A percentile compares a stretch with the other conserved stretches of the same genome.
phyloP scores from a whole-genome alignment of 2,888 invertebrate genomes.

The Drosophila eohydei region DNA sequence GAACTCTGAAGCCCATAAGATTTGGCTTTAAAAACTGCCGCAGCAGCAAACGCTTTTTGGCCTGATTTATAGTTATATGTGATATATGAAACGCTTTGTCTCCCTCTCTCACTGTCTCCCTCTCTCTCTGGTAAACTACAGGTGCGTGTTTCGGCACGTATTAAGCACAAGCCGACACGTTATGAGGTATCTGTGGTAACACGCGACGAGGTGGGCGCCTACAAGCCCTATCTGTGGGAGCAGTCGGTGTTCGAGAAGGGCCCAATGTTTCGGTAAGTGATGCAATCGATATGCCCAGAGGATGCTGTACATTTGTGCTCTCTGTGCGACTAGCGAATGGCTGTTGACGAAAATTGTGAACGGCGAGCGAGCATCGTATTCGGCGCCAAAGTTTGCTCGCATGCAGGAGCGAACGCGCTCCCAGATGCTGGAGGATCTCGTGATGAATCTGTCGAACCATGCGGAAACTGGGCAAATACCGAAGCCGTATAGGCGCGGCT shows the following conservation, averaged over 20 bases:
- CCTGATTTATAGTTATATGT: constrained; percentile 2
- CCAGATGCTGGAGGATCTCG: constrained; percentile 97
- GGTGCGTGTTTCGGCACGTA: constrained; percentile 95
- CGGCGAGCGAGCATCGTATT: constrained; percentile 96
- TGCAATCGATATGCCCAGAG: neutral
- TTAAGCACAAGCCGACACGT: constrained; percentile 93
- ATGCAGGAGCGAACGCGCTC: constrained; percentile 97
- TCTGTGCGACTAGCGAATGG: constrained; percentile 89
- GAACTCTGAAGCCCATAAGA: no score
- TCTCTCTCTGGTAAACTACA: constrained; percentile 43
- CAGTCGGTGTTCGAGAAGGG: constrained; percentile 97
- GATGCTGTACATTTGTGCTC: neutral
- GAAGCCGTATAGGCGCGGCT: constrained; percentile 95
- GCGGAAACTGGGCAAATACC: constrained; percentile 98
- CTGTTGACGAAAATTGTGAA: constrained; percentile 96
- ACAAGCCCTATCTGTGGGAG: constrained; percentile 98
- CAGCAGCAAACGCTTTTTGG: no score
- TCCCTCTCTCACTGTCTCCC: neutral
- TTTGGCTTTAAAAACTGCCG: neutral
- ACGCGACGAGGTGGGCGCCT: constrained; percentile 96
- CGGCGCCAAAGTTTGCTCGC: constrained; percentile 96
- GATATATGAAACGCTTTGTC: neutral
- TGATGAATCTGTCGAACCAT: constrained; percentile 96
- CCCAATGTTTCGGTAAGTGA: constrained; percentile 92
- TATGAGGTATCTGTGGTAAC: constrained; percentile 97